Percentiles rank a stretch among this genome's conserved stretches.
These are phyloP conservation scores for Muntiacus muntjak DNA, from an alignment of 2,113 vertebrate species.

Conservation along the genomic window DNA sequence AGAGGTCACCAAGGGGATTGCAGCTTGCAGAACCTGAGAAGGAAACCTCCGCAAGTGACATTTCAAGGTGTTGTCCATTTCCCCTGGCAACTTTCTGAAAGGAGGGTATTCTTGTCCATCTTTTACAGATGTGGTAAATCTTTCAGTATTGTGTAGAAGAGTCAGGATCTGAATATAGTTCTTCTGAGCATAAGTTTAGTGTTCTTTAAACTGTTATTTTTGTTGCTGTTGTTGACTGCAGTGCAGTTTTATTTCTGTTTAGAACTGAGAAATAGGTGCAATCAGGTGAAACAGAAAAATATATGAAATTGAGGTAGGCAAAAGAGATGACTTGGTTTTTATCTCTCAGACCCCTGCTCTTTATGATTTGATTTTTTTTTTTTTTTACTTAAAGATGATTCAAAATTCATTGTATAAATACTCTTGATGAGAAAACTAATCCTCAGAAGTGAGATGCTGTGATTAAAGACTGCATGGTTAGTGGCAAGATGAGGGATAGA, in stretches of 20 bases:
- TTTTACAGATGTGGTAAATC: background rate
- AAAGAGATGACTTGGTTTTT: background rate
- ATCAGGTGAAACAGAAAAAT: background rate
- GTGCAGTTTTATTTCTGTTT: background rate
- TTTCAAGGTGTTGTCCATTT: background rate
- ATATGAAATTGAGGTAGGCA: background rate
- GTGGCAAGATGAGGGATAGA: background rate
- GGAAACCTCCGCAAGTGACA: background rate
- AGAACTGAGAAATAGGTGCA: background rate
- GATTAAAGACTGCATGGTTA: background rate
- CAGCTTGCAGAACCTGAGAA: constrained; percentile 45
- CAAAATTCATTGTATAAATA: background rate
- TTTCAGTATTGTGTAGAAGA: background rate
- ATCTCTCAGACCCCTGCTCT: background rate
- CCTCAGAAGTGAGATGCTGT: background rate
- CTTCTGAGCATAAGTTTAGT: background rate
- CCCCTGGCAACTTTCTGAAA: background rate
- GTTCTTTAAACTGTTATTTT: background rate
- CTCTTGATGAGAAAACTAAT: background rate
- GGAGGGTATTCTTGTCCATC: background rate
- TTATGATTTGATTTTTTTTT: background rate
- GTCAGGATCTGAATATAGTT: background rate
- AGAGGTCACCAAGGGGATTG: background rate
- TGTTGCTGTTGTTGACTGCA: background rate
- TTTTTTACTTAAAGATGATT: background rate